These are phyloP conservation scores for Cheilosia grossa DNA, from an alignment of 2,888 invertebrate species.

Conservation along the genomic window DNA sequence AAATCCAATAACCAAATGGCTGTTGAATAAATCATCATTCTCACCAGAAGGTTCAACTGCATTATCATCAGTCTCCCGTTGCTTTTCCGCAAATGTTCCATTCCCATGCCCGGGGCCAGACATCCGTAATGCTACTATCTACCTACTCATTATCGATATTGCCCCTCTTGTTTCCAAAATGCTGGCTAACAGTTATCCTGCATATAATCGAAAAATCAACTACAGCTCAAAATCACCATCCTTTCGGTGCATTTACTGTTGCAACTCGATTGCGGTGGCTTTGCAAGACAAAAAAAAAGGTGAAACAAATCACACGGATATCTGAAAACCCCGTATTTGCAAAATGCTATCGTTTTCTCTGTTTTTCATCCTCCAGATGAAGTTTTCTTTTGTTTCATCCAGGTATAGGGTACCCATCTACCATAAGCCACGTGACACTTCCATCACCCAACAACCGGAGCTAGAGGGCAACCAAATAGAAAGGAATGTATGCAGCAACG, in stretches of 20 bases:
- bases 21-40: slow-evolving; percentile 20
- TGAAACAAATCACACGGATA: neutral
- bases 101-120: slow-evolving; percentile 19
- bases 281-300: neutral
- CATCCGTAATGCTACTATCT: slow-evolving; percentile 11
- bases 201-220: neutral
- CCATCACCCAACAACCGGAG: slow-evolving; percentile 28
- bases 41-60: neutral
- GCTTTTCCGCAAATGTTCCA: slow-evolving; percentile 6
- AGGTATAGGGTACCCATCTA: neutral
- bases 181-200: neutral
- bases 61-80: slow-evolving; percentile 15
- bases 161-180: neutral
- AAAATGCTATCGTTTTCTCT: slow-evolving; percentile 46
- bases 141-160: slow-evolving; percentile 19
- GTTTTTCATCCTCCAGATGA: slow-evolving; percentile 31
- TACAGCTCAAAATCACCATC: neutral
- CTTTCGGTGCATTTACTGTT: neutral
- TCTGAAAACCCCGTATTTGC: slow-evolving; percentile 46
- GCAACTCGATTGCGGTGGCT: slow-evolving; percentile 23
- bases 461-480: slow-evolving; percentile 23
- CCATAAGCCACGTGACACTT: slow-evolving; percentile 57
- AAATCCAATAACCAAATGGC: slow-evolving; percentile 10
- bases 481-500: slow-evolving; percentile 34
- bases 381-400: slow-evolving; percentile 30